Conservation (phyloP, 1,140 invertebrate species). For the Drosophila sturtevanti region DNA sequence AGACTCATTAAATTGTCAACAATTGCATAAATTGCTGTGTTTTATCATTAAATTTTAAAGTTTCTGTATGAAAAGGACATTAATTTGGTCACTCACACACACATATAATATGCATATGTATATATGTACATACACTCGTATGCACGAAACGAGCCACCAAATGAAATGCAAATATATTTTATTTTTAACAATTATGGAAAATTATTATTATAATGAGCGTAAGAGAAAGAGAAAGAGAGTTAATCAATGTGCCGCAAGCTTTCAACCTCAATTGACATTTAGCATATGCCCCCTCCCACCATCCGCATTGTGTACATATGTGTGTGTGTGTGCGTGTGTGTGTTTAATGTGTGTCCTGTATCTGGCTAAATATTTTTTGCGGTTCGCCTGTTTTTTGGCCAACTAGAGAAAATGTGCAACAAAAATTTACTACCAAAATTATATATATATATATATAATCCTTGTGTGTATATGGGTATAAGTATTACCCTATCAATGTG, state of each 20-base stretch:
- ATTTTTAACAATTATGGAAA: constrained; percentile 55
- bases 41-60: constrained; percentile 14
- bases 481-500: not conserved
- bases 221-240: constrained; percentile 46
- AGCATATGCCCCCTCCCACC: not conserved
- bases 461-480: constrained; percentile 11
- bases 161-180: constrained; percentile 50
- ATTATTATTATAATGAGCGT: constrained; percentile 37
- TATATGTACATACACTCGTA: not conserved
- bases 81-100: not conserved
- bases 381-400: constrained; percentile 30
- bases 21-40: constrained; percentile 2
- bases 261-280: constrained; percentile 33
- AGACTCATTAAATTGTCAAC: constrained; percentile 4
- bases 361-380: constrained; percentile 47
- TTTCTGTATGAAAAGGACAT: not conserved
- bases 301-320: not conserved
- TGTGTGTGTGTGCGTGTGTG: not conserved
- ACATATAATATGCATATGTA: not conserved
- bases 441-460: constrained; percentile 43
- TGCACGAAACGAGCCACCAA: not conserved
- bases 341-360: not conserved
- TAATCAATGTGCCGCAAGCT: constrained; percentile 66
- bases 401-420: constrained; percentile 39
- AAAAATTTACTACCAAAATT: constrained; percentile 38